Base-by-base conservation (phyloP, 2,888 invertebrate species). In the Sesia apiformis region DNA sequence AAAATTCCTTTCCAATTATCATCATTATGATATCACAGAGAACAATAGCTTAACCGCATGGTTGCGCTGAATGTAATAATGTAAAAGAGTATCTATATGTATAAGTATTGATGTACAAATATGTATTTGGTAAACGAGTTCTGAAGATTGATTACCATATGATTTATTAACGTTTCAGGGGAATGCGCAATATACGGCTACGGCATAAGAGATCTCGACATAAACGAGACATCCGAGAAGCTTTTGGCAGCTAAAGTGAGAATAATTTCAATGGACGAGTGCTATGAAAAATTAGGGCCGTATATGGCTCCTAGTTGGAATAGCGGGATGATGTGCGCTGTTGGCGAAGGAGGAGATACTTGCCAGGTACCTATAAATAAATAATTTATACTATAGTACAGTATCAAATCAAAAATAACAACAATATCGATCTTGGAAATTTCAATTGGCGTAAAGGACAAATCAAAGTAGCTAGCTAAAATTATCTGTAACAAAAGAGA, bases 311-410 rank as follows among this genome's bases (percentile, higher is more conserved):
- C 90, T 0, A 57, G 57, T 38, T 59, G 68, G 41, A 71, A 77
- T 51, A 63, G 69, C 54, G 90, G 90, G 5, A 84, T 89, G 86
- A 58, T 90, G 57, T 90, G 90, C 62, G 90, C 90, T 23, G 53
- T 78, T 53, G 89, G 89, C 49, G 73, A 82, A 54, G 76, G 70
- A 1, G 72, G 76, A 4, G 90, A 90, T 59, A 69, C 87, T 52
- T 90, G 90, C 64, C 85, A 87, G 80, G 90, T 87, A 69, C 41
- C 55, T 5, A 56, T 23, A 23, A 23, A 23, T 23, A 23, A 23
- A 1, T 23, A 23, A 1, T 23, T 23, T 23, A 23, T 23, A 23
- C 2, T 23, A 2, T 23, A 23, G 23, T 23, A 23, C 23, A 23
- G 23, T 23, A 23, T 23, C 23, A 23, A 23, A 23, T 23, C 23